Conservation (phyloP, 2,888 invertebrate species). For the Apamea epomidion region DNA sequence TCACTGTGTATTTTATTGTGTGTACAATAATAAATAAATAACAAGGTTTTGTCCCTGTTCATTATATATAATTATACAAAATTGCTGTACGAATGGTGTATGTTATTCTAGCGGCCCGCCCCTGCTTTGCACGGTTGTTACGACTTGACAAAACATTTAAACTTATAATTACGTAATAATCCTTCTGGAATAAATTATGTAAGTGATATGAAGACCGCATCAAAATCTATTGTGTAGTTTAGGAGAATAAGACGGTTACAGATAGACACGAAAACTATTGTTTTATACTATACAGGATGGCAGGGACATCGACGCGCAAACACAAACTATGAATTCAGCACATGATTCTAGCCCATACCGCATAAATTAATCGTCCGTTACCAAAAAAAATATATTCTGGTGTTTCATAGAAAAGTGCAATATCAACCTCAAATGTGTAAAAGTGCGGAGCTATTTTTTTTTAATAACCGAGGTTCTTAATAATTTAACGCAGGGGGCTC, state of each 20-base stretch:
- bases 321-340: no score
- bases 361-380: no score
- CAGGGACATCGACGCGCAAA: no score
- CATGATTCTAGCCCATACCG: no score
- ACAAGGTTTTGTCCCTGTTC: neutral
- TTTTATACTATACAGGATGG: neutral
- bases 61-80: neutral
- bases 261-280: neutral
- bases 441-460: no score
- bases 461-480: no score
- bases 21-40: neutral
- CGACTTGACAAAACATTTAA: neutral
- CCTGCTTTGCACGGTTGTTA: neutral
- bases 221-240: neutral
- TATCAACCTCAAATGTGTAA: no score
- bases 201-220: neutral
- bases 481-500: no score
- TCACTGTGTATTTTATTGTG: neutral
- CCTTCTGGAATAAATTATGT: neutral
- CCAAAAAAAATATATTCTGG: no score
- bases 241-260: neutral
- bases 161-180: neutral
- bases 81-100: neutral
- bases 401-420: no score
- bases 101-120: neutral